Evolutionary conservation across 2,113 vertebrate genomes (phyloP).

Genomic region (Heteronetta atricapilla): DNA sequence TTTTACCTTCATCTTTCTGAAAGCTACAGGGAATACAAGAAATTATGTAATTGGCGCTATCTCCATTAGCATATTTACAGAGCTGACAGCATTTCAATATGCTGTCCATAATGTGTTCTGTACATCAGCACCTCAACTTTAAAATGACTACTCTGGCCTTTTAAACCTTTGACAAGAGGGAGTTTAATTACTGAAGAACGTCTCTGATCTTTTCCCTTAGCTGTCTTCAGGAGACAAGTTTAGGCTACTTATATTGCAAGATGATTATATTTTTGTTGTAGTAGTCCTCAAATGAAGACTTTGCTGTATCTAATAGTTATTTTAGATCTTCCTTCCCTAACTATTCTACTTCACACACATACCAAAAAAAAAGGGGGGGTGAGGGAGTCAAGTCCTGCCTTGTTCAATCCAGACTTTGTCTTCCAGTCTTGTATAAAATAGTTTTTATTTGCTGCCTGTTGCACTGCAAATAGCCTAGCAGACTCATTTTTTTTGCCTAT

Average conservation of each 20-base stretch:
- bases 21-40: not conserved
- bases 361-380: not conserved
- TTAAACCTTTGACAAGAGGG: not conserved
- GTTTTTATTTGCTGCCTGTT: not conserved
- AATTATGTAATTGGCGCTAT: not conserved
- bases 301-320: not conserved
- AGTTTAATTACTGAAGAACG: not conserved
- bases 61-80: constrained; percentile 12
- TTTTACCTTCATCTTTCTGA: not conserved
- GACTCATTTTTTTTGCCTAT: not conserved
- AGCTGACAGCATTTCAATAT: not conserved
- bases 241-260: not conserved
- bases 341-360: not conserved
- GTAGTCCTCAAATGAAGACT: not conserved
- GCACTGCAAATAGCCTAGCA: not conserved
- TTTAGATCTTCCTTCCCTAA: not conserved
- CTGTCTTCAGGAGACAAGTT: not conserved
- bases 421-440: not conserved
- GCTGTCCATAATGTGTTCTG: not conserved
- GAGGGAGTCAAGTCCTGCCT: too few relatives aligned
- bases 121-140: not conserved
- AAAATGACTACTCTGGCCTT: not conserved
- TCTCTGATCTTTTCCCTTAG: not conserved
- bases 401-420: not conserved
- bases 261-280: not conserved